Evolutionary conservation across 2,888 invertebrate genomes (phyloP), one percentile per base, ranked within the genome.

Genomic region (Sipunculus nudus): DNA sequence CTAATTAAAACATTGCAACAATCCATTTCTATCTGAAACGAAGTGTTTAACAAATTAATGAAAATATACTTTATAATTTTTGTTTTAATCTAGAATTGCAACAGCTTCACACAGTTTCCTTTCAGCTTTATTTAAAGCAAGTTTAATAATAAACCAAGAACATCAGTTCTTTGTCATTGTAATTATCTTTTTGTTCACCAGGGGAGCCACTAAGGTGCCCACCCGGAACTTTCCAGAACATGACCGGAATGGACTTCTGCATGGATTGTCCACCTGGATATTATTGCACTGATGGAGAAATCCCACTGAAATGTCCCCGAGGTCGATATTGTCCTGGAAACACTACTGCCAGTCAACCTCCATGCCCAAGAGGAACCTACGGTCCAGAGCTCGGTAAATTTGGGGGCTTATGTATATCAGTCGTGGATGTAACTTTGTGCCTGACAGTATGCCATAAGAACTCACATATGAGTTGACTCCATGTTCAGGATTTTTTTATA

Each of bases 251-350:
- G 0, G 68, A 72, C 1, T 58, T 35, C 5, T 81, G 80, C 60
- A 75, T 76, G 52, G 74, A 73, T 53, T 81, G 81, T 66, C 78
- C 80, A 8, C 62, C 75, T 16, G 80, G 80, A 3, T 81, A 58
- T 63, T 81, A 77, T 68, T 81, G 81, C 60, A 71, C 70, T 5
- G 76, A 76, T 53, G 77, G 77, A 28, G 76, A 59, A 19, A 54
- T 68, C 53, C 73, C 75, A 0, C 54, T 71, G 46, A 66, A 64
- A 10, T 81, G 80, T 68, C 73, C 76, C 3, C 63, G 70, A 38
- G 81, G 81, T 1, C 72, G 71, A 16, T 81, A 81, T 63, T 81
- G 81, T 59, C 80, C 81, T 8, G 78, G 71, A 16, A 79, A 79
- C 60, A 81, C 78, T 38, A 76, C 77, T 3, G 70, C 70, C 6